Conservation (phyloP, 2,888 invertebrate genomes). For the Fabriciana adippe region DNA sequence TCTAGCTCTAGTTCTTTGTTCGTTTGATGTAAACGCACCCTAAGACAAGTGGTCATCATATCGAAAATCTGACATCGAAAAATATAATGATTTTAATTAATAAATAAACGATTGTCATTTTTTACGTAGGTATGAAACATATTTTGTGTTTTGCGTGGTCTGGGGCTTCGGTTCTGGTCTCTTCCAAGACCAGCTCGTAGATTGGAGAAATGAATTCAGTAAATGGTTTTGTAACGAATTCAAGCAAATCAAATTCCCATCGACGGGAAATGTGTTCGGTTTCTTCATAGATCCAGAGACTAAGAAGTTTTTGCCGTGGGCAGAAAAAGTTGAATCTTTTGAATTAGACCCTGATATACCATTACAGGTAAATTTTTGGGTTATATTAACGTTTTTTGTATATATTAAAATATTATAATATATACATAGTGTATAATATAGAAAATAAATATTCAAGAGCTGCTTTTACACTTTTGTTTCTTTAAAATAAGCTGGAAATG, state of each 20-base stretch:
- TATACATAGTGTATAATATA: too few relatives aligned
- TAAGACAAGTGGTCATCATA: too few relatives aligned
- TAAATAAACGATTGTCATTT: conserved; percentile 11
- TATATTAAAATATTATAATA: too few relatives aligned
- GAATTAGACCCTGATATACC: conserved; percentile 94
- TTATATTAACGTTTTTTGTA: too few relatives aligned
- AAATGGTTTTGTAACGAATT: conserved; percentile 98
- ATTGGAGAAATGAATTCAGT: conserved; percentile 96
- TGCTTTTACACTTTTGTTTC: too few relatives aligned
- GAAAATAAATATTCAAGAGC: too few relatives aligned
- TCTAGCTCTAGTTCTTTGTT: too few relatives aligned
- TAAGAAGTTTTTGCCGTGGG: conserved; percentile 94
- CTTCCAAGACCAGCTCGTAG: conserved; percentile 94
- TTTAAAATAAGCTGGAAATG: too few relatives aligned
- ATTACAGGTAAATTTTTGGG: conserved; percentile 84
- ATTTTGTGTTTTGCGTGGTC: conserved; percentile 93
- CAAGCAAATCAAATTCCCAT: conserved; percentile 94
- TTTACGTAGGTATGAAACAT: conserved; percentile 88
- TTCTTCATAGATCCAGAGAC: conserved; percentile 94
- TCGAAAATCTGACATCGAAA: too few relatives aligned
- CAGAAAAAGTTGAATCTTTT: conserved; percentile 88
- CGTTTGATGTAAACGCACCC: too few relatives aligned
- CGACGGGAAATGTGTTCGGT: conserved; percentile 91
- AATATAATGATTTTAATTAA: neutral
- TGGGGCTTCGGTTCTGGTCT: conserved; percentile 97